Conservation (phyloP, 2,113 vertebrate species). For the Trichomycterus rosablanca region DNA sequence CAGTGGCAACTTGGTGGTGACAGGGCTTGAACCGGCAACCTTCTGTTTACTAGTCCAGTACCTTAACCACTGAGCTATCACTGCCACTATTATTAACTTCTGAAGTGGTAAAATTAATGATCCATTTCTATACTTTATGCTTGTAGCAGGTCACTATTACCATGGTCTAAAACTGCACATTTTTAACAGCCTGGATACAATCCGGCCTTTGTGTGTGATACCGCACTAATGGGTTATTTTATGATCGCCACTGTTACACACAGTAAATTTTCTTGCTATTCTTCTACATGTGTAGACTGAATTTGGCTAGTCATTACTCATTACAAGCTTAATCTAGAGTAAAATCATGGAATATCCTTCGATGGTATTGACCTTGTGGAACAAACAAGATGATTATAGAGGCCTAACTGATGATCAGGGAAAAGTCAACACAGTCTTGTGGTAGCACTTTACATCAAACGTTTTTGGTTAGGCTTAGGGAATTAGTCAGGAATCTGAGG, state of each 20-base stretch:
- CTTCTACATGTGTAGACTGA: not conserved
- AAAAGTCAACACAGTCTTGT: not conserved
- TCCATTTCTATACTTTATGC: not conserved
- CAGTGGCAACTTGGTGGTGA: no score
- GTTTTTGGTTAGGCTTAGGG: no score
- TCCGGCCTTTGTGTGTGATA: conserved; percentile 31
- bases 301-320: conserved; percentile 32
- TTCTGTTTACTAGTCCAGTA: no score
- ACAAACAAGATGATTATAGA: not conserved
- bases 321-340: conserved; percentile 18
- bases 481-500: no score
- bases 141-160: not conserved
- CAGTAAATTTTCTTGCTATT: conserved; percentile 1
- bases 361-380: conserved; percentile 20
- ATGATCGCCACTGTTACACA: conserved; percentile 3
- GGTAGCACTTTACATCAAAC: no score
- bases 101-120: not conserved
- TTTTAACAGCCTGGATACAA: conserved; percentile 31
- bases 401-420: not conserved
- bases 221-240: conserved; percentile 15
- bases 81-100: not conserved
- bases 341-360: not conserved
- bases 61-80: no score
- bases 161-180: not conserved
- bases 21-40: no score